phyloP scores from a whole-genome alignment of 2,888 invertebrate species.

The Diadegma fenestrale region DNA sequence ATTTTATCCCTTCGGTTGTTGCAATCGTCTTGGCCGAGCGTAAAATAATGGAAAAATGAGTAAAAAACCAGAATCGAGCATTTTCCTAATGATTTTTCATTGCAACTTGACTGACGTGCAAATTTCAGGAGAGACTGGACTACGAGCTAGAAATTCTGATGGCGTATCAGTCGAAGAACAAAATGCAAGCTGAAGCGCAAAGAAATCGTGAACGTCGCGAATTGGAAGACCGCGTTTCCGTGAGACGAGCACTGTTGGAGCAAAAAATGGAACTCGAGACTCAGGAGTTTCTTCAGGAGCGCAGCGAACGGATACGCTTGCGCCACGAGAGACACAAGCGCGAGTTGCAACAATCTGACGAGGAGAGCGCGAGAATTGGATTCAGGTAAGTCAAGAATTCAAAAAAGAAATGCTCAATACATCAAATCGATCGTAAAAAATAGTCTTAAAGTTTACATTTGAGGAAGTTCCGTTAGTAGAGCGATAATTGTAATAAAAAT shows the following conservation, averaged over 20 bases:
- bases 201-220: constrained; percentile 97
- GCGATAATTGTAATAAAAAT: no score
- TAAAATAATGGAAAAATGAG: background rate
- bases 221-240: constrained; percentile 96
- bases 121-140: constrained; percentile 89
- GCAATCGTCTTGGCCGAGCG: no score
- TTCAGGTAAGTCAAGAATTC: constrained; percentile 90
- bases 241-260: constrained; percentile 95
- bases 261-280: constrained; percentile 99
- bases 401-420: no score
- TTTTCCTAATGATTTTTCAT: constrained; percentile 38
- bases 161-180: constrained; percentile 99
- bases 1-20: constrained; percentile 3
- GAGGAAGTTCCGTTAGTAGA: no score
- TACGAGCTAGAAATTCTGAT: constrained; percentile 98
- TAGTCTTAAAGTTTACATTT: background rate
- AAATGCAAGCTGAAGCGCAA: constrained; percentile 98
- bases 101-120: constrained; percentile 69
- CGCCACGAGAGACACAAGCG: constrained; percentile 96
- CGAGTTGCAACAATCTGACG: constrained; percentile 97
- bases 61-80: background rate
- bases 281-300: constrained; percentile 95
- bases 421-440: no score
- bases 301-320: constrained; percentile 94
- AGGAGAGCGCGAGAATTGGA: constrained; percentile 96